Evolutionary conservation across 2,888 invertebrate genomes (phyloP).

Genomic region (Leucoptera coffeella): DNA sequence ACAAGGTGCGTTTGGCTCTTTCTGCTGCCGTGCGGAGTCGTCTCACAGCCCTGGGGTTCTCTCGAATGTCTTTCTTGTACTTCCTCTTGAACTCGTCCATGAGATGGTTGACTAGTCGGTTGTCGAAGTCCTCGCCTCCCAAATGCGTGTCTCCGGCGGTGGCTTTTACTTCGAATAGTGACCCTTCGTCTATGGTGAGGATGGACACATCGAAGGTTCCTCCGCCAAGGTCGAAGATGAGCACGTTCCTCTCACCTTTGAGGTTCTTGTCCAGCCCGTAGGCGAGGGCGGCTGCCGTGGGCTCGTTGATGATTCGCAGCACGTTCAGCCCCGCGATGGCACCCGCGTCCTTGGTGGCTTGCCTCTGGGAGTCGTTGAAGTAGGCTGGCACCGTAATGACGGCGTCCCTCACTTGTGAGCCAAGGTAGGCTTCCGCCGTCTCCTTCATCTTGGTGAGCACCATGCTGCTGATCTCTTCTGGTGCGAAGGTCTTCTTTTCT

Average conservation of each 20-base stretch:
- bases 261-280: conserved; percentile 59
- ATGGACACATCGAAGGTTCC: no score
- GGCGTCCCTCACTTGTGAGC: conserved; percentile 54
- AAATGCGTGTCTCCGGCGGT: conserved; percentile 67
- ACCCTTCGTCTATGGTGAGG: no score
- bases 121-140: no score
- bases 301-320: no score
- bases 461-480: conserved; percentile 61
- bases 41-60: conserved; percentile 56
- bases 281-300: conserved; percentile 61
- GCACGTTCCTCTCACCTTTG: no score
- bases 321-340: no score
- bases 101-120: conserved; percentile 53
- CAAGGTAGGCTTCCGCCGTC: conserved; percentile 63
- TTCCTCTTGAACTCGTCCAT: conserved; percentile 61
- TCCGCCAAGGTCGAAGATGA: no score
- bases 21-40: conserved; percentile 64
- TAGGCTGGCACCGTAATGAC: conserved; percentile 69
- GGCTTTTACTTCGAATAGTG: conserved; percentile 64
- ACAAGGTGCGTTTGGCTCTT: conserved; percentile 63
- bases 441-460: no score
- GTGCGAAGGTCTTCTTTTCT: conserved; percentile 50
- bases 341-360: no score
- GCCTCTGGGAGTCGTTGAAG: no score
- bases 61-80: conserved; percentile 54